These are phyloP conservation scores for Eonycteris spelaea DNA, from an alignment of 2,113 vertebrate species.

Conservation along the genomic window DNA sequence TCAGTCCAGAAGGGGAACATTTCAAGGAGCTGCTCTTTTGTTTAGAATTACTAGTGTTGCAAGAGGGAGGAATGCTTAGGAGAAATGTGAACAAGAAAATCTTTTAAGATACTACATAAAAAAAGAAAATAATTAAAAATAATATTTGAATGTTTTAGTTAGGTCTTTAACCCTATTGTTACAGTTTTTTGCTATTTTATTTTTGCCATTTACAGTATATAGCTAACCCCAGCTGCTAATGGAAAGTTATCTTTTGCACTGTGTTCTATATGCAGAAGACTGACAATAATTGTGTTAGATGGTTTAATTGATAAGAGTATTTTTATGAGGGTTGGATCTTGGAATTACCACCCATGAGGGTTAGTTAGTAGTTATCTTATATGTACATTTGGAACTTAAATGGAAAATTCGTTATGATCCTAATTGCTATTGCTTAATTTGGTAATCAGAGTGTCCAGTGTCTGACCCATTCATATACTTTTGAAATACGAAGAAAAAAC, in stretches of 20 bases:
- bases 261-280: background rate
- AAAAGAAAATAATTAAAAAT: conserved; percentile 2
- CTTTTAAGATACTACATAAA: background rate
- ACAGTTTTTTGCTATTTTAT: background rate
- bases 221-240: background rate
- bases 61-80: background rate
- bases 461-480: conserved; percentile 12
- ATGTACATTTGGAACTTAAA: background rate
- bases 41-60: conserved; percentile 15
- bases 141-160: background rate
- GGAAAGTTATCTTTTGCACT: background rate
- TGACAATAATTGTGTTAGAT: background rate
- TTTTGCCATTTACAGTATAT: background rate
- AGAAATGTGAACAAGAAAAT: background rate
- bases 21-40: background rate
- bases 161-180: conserved; percentile 1
- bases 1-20: background rate
- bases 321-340: background rate
- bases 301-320: background rate
- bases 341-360: background rate
- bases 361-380: background rate
- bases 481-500: conserved; percentile 42
- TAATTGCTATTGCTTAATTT: conserved; percentile 43
- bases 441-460: background rate
- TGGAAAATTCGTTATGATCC: background rate